Conservation (phyloP, 2,113 vertebrate species). For the Illadopsis cleaveri region DNA sequence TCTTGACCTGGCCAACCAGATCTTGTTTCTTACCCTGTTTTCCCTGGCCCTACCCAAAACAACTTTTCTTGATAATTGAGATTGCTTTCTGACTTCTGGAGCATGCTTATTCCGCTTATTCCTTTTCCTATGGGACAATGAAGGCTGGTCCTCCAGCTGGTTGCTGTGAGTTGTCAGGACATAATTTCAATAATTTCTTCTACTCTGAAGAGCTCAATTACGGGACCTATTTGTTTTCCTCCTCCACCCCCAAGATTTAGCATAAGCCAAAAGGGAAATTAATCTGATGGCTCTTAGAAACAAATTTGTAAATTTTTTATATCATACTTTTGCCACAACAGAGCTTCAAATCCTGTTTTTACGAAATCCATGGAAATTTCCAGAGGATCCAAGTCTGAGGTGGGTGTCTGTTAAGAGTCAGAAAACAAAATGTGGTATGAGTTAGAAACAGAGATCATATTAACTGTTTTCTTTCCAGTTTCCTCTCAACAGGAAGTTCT, state of each 20-base stretch:
- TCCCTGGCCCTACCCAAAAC: background rate
- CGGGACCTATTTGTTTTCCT: background rate
- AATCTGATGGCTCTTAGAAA: background rate
- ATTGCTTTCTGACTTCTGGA: background rate
- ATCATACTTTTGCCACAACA: background rate
- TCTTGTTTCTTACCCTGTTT: background rate
- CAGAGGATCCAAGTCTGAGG: background rate
- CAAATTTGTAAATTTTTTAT: background rate
- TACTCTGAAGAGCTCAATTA: background rate
- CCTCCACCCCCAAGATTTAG: background rate
- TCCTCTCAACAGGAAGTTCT: background rate
- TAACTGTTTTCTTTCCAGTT: background rate
- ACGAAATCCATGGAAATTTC: background rate
- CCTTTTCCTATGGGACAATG: background rate
- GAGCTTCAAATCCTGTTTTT: background rate
- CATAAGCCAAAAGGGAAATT: background rate
- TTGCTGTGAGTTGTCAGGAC: background rate
- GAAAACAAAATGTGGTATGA: background rate
- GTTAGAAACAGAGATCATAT: background rate
- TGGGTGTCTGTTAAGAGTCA: background rate
- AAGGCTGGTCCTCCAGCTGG: background rate
- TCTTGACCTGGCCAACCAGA: background rate
- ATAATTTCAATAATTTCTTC: background rate
- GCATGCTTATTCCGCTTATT: background rate
- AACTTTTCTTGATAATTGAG: background rate